These are phyloP conservation scores for Suricata suricatta DNA, from an alignment of 2,113 vertebrate species.

Conservation along the genomic window DNA sequence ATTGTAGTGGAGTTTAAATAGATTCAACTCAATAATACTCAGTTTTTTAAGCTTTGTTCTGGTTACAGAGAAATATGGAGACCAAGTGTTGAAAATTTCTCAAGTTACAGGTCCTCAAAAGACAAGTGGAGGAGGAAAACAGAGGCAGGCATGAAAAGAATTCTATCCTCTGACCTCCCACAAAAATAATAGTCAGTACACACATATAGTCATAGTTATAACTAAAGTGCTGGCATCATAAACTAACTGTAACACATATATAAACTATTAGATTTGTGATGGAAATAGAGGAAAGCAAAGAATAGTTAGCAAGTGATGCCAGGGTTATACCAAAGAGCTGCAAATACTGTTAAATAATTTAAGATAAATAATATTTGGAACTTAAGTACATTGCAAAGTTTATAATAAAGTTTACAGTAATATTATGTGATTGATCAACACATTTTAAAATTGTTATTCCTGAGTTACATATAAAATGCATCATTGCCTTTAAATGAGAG, in stretches of 20 bases:
- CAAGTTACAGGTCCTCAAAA: neutral
- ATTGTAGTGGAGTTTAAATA: slow-evolving; percentile 39
- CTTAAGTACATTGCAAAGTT: neutral
- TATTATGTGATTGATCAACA: neutral
- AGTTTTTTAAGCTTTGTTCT: slow-evolving; percentile 35
- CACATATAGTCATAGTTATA: neutral
- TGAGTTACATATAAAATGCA: neutral
- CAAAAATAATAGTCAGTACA: neutral
- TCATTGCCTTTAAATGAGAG: neutral
- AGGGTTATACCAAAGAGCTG: neutral
- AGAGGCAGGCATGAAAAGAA: neutral
- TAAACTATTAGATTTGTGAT: neutral
- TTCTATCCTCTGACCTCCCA: neutral
- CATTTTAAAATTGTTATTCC: slow-evolving; percentile 17
- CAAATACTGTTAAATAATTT: neutral
- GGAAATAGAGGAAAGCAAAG: neutral
- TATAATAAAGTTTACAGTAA: neutral
- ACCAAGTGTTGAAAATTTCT: slow-evolving; percentile 36
- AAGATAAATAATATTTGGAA: neutral
- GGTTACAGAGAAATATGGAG: neutral
- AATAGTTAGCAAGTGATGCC: neutral
- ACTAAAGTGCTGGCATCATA: neutral
- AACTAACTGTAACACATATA: neutral
- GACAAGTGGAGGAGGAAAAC: neutral
- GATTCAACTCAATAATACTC: neutral